Evolutionary conservation across 2,797 vertebrate species (phyloP), one percentile per base, ranked within the genome.

Genomic region (Saxicola maurus): DNA sequence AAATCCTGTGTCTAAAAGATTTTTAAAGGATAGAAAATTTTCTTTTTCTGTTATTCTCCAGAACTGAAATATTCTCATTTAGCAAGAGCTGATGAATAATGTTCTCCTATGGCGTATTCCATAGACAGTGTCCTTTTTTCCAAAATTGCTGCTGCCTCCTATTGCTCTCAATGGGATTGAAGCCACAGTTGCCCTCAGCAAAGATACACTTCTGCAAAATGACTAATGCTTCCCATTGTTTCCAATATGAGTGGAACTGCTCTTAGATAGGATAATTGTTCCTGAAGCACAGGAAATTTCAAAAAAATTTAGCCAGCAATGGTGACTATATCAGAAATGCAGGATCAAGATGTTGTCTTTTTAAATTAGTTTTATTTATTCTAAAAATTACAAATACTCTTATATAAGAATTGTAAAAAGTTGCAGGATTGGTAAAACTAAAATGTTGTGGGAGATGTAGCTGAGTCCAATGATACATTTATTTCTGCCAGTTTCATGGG

Each of bases 151-250:
- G 35, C 67, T 82, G 35, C 86, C 86, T 88, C 92, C 91, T 82
- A 24, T 94, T 88, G 94, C 77, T 94, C 52, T 79, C 81, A 43
- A 33, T 86, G 72, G 91, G 60, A 71, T 79, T 82, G 90, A 90
- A 95, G 72, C 82, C 74, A 67, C 90, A 67, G 89, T 88, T 68
- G 42, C 71, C 59, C 71, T 90, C 87, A 82, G 85, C 74, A 42
- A 93, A 91, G 83, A 64, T 33, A 55, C 49, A n/a, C 78, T 88
- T 90, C 57, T 90, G 81, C 78, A 79, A 94, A 92, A 86, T 93
- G 83, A 88, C 90, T 93, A 65, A 85, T 89, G 65, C 78, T 94
- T 93, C 68, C 72, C 35, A 74, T 93, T 86, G 92, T 91, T 95
- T 95, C 65, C 83, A 77, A 25, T 76, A 74, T 76, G 57, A 74